A percentile compares a stretch with the other conserved stretches of the same genome.
Conservation (phyloP, 2,797 vertebrate species). For the Sebastes hopkinsi region DNA sequence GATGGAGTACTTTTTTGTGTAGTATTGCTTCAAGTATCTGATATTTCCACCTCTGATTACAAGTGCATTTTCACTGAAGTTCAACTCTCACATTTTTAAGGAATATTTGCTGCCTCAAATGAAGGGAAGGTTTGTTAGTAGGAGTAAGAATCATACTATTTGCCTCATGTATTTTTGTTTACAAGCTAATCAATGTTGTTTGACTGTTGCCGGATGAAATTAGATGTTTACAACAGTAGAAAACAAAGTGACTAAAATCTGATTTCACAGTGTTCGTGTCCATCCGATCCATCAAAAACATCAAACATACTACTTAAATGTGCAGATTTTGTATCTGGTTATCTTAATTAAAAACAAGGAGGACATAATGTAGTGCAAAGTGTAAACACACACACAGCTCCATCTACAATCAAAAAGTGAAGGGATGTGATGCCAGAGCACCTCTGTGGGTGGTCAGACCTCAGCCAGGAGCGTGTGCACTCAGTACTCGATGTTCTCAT, state of each 20-base stretch:
- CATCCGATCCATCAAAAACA: neutral
- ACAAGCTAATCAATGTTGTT: neutral
- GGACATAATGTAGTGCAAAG: neutral
- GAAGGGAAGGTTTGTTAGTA: neutral
- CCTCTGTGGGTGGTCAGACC: constrained; percentile 21
- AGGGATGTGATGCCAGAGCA: constrained; percentile 16
- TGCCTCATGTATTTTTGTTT: neutral
- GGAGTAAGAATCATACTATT: neutral
- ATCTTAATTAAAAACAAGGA: neutral
- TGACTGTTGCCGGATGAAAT: neutral
- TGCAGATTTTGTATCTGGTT: neutral
- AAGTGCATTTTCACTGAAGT: too few relatives aligned
- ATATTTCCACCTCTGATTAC: neutral
- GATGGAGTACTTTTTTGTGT: too few relatives aligned
- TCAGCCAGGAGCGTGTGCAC: constrained; percentile 17
- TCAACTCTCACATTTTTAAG: neutral
- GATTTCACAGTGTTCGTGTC: neutral
- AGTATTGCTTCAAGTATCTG: neutral
- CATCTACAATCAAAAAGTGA: neutral
- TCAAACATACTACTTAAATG: neutral
- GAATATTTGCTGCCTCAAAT: neutral
- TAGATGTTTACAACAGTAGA: neutral
- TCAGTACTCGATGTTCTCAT: constrained; percentile 41
- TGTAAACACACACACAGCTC: neutral
- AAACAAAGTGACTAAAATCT: neutral